Evolutionary conservation across 2,888 invertebrate genomes (phyloP), one percentile per base, ranked within the genome.

Genomic region (Lydus trimaculatus): DNA sequence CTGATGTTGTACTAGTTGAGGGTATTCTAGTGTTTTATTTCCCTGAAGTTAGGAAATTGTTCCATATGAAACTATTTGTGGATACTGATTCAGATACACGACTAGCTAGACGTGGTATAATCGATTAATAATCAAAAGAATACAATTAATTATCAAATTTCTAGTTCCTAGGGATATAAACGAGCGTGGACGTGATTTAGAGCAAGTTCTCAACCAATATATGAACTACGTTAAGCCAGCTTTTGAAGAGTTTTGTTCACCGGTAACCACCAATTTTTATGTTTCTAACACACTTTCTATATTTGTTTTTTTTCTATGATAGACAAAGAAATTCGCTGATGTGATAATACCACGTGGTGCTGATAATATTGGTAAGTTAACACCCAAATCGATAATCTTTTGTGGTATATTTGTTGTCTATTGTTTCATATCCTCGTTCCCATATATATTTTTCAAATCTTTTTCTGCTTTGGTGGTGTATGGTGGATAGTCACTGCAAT

Each of bases 311-410:
- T 52, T 23, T n/a, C 31, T 23, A 31, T 25, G 31, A 63, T 61
- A 97, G 94, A 99, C 99, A 0, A 99, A 99, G 87, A 99, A 99
- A 85, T 99, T 98, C 88, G 99, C 99, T 65, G 99, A 99, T 88
- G 97, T 99, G 63, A 99, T 99, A 81, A 99, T 99, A 84, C 99
- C 99, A 0, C 89, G 99, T 76, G 99, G 99, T 71, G 98, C 98
- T 28, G 99, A 99, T 84, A 99, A 99, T 84, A 91, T 92, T 85
- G 96, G 97, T 96, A 86, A 91, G 91, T 83, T 61, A 52, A 11
- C 1, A 36, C n/a, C n/a, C n/a, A 13, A 36, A 13, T 36, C 3
- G 2, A 15, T 36, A 15, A 13, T 13, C 2, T 33, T 33, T 33
- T 33, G 11, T 33, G 20, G 20, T 20, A 20, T 13, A 28, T 61